Base-by-base conservation (phyloP, 2,797 vertebrate genomes). In the Merluccius polli region DNA sequence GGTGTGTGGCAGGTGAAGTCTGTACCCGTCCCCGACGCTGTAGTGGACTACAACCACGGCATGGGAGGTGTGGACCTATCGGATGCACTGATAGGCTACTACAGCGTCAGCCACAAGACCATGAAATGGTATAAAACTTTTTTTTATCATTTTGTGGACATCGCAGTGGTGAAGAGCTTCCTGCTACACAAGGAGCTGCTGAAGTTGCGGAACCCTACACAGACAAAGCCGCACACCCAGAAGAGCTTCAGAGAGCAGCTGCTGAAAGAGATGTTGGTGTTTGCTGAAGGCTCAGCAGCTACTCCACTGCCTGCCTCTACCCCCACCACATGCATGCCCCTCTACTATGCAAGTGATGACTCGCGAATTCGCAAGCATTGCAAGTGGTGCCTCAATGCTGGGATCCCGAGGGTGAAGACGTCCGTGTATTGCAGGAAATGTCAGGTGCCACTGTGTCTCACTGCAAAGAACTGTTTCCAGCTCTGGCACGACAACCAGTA, bases 181-280 rank as follows among this genome's bases (percentile, higher is more conserved):
- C 67, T 71, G 6, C 70, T 33, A 32, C 18, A 36, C 70, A 71
- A 71, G 15, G 30, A 35, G 32, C 16, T n/a, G 18, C 7, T 18
- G 11, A n/a, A 35, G 18, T 18, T 71, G n/a, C 32, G 32, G 32
- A 71, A 71, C 32, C 70, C 31, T 7, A 35, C 70, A 15, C 13
- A 9, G 31, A 71, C 5, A 21, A 71, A 36, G 32, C 70, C 70
- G 35, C 5, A 21, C 33, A 71, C 70, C 70, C 32, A 71, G 31
- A 71, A 71, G 70, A n/a, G 0, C 13, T 71, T 71, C 70, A 21
- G 31, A n/a, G 70, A 71, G 9, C 18, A 71, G 33, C 70, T 71
- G 6, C 18, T 16, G 6, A 15, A 27, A 70, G 68, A 70, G 31
- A 70, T 71, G 32, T 12, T 71, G 70, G 70, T n/a, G 70, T 71